Percentiles rank a stretch among this genome's conserved stretches.
Conservation (phyloP, 2,888 invertebrate species). For the Lagria hirta region DNA sequence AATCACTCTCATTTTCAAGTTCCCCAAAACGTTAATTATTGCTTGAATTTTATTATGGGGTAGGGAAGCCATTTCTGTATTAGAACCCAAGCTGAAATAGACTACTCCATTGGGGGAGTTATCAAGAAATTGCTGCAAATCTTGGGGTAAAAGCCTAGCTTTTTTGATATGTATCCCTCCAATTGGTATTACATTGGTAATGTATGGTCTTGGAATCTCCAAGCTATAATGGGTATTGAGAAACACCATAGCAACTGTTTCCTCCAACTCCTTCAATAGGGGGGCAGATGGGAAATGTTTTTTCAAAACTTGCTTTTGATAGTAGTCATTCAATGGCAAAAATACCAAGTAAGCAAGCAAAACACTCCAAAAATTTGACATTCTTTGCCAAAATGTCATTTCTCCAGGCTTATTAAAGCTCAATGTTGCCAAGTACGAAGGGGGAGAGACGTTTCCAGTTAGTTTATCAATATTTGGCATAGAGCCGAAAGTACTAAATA, state of each 20-base stretch:
- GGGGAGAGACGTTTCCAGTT: conserved; percentile 43
- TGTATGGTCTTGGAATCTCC: conserved; percentile 39
- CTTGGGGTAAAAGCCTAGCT: conserved; percentile 14
- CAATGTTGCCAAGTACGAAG: conserved; percentile 44
- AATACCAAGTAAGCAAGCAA: conserved; percentile 3
- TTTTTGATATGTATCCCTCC: conserved; percentile 42
- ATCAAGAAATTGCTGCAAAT: conserved; percentile 34
- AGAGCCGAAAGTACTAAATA: conserved; percentile 35
- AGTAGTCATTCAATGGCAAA: conserved; percentile 7
- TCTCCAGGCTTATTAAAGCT: conserved; percentile 35
- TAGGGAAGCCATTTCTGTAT: conserved; percentile 30
- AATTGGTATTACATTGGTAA: conserved; percentile 43
- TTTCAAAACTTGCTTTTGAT: conserved; percentile 29
- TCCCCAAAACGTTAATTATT: conserved; percentile 60
- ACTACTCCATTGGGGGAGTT: conserved; percentile 36
- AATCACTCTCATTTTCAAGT: conserved; percentile 61
- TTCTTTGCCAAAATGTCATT: conserved; percentile 36
- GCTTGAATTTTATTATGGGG: conserved; percentile 33
- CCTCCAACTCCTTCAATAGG: conserved; percentile 29
- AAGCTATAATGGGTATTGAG: conserved; percentile 41
- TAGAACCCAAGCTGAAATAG: conserved; percentile 35
- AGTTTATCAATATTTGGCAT: conserved; percentile 18
- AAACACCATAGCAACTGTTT: conserved; percentile 38
- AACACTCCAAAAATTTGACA: conserved; percentile 5
- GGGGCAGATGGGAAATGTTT: conserved; percentile 39